These are phyloP conservation scores for Chalcosyrphus nemorum DNA, from an alignment of 2,888 invertebrate species.

Conservation along the genomic window DNA sequence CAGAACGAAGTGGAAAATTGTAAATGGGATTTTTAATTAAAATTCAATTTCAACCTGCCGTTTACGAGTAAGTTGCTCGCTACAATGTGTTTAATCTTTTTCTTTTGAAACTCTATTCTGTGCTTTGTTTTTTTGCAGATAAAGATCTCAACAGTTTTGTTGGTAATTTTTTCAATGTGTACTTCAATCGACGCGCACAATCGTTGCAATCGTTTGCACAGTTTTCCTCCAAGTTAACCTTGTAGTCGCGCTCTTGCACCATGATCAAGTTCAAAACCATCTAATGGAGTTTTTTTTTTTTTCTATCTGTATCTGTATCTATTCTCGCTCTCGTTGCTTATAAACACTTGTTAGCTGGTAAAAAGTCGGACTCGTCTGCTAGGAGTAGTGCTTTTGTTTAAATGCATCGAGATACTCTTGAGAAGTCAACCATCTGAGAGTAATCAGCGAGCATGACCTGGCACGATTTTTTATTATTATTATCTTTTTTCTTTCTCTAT, in stretches of 20 bases:
- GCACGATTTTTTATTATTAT: conserved; percentile 68
- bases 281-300: conserved; percentile 43
- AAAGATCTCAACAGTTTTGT: conserved; percentile 31
- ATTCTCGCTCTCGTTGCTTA: conserved; percentile 16
- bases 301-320: conserved; percentile 11
- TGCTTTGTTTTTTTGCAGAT: conserved; percentile 31
- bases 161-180: neutral
- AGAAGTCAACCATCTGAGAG: conserved; percentile 68
- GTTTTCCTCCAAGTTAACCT: conserved; percentile 66
- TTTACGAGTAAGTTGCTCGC: neutral
- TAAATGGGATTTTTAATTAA: conserved; percentile 67
- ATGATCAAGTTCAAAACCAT: conserved; percentile 71
- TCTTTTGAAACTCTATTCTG: neutral
- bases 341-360: conserved; percentile 52
- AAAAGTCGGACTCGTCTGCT: conserved; percentile 5
- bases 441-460: conserved; percentile 72
- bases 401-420: conserved; percentile 47
- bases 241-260: conserved; percentile 68
- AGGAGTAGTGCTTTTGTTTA: conserved; percentile 28
- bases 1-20: conserved; percentile 60
- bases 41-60: conserved; percentile 68
- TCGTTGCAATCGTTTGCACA: conserved; percentile 51
- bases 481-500: neutral
- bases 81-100: conserved; percentile 16
- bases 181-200: conserved; percentile 1